Evolutionary conservation across 2,113 vertebrate genomes (phyloP), one percentile per base, ranked within the genome.

Genomic region (Osmerus eperlanus): DNA sequence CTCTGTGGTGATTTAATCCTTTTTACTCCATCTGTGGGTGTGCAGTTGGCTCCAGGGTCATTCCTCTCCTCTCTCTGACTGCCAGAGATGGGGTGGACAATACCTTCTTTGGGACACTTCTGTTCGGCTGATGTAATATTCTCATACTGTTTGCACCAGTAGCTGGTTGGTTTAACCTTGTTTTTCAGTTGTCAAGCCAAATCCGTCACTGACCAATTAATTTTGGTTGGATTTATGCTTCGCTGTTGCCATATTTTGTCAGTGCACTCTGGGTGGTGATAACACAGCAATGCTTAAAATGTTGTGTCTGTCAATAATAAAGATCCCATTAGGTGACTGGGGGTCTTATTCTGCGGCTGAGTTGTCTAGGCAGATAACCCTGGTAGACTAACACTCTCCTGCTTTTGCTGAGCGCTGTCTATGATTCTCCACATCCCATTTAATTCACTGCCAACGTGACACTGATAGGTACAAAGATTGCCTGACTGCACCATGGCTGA

Each of bases 151-250:
- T 63, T 16, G 12, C 15, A 9, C 23, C 21, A 25, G 14, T 28
- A 62, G 60, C 21, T 25, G 15, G 19, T 62, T 62, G 11, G 51
- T 47, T 47, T 73, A 60, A 72, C n/a, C n/a, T 70, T 67, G 71
- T 83, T 72, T 78, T 76, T 55, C 15, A 62, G 65, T 65, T 75
- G 78, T 82, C 79, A 77, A 59, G 3, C 0, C 52, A 77, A 66
- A 75, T 76, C 85, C 84, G 70, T n/a, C 28, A 78, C 84, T 78
- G 78, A 81, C 82, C 81, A 85, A 87, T 89, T 85, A 86, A 74
- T 11, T 72, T 72, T 47, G 67, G 77, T 3, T 28, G 25, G 67
- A 74, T 84, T 78, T 76, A 71, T 77, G 74, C 70, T 72, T 77
- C 71, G 70, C 69, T 74, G 72, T 64, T 62, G 61, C 78, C 78